Evolutionary conservation across 2,113 vertebrate genomes (phyloP).

Genomic region (Cyprinodon variegatus): DNA sequence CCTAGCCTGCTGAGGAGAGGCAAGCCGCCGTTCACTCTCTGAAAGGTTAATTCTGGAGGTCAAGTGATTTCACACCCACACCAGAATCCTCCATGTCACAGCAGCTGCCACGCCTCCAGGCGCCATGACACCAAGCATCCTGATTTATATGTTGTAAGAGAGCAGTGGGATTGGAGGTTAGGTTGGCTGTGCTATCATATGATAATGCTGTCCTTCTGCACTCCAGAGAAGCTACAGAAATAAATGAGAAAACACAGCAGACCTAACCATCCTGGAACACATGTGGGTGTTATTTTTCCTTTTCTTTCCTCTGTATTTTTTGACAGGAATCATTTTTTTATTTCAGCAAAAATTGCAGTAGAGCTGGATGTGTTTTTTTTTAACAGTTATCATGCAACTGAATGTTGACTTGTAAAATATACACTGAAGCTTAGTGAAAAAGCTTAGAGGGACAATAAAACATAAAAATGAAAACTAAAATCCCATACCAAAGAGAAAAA

Average conservation of each 20-base stretch:
- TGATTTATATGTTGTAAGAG: conserved; percentile 94
- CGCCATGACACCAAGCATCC: conserved; percentile 94
- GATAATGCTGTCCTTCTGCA: conserved; percentile 86
- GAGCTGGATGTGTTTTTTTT: conserved; percentile 46
- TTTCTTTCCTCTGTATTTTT: conserved; percentile 27
- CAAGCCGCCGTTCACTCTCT: conserved; percentile 90
- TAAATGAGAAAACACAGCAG: conserved; percentile 42
- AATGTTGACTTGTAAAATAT: conserved; percentile 51
- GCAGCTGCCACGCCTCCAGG: conserved; percentile 89
- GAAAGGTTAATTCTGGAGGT: conserved; percentile 98
- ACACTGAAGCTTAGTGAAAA: conserved; percentile 26
- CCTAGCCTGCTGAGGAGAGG: conserved; percentile 87
- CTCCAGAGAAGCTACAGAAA: conserved; percentile 50
- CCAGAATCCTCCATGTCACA: conserved; percentile 89
- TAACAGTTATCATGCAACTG: conserved; percentile 58
- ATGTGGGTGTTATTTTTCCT: conserved; percentile 44
- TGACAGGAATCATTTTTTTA: conserved; percentile 55
- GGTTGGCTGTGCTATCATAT: conserved; percentile 90
- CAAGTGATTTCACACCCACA: conserved; percentile 99
- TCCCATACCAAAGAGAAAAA: conserved; percentile 34
- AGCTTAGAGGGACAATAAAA: conserved; percentile 35
- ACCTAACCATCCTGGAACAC: conserved; percentile 36
- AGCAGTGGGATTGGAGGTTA: conserved; percentile 64
- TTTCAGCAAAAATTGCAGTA: conserved; percentile 40
- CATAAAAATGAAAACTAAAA: not conserved